Base-by-base conservation (phyloP, 2,797 vertebrate genomes). In the Parauchenoglanis punctatus region DNA sequence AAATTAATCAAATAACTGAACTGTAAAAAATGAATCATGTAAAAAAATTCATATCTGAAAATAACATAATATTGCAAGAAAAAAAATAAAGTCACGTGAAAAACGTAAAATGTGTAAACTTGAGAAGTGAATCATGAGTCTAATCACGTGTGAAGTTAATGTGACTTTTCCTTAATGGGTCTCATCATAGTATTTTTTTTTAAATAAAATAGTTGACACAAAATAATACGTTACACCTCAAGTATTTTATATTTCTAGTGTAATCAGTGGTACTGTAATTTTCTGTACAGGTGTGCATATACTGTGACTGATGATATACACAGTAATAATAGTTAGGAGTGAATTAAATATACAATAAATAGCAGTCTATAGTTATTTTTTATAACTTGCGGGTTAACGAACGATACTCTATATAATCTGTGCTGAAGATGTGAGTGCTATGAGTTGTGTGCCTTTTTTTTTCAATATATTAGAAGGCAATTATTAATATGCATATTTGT, bases 361-460 rank as follows among this genome's bases (percentile, higher is more conserved):
- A 49, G 3, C 15, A 61, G 70, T n/a, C 40, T 85, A 61, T 11
- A 23, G 1, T 23, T 52, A 13, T 52, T 49, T 35, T 68, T 35
- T 68, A 68, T 54, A 23, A 54, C 13, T 44, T 65, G 11, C 61
- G 2, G 63, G 17, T 83, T 83, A 4, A 46, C 20, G 23, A 81
- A 46, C 20, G 2, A 59, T 25, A 56, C 35, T 23, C 12, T 65
- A 12, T 77, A 40, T 77, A 54, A 78, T 67, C 70, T 77, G 89
- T 92, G 90, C 90, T 89, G 91, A 94, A 92, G 92, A 92, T 90
- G 92, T 90, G 91, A 91, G 78, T 83, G 92, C 91, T 92, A 94
- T 93, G 93, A 94, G 89, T 93, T 91, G 91, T 94, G 94, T 94
- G 93, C 94, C 93, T 94, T 94, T 89, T 94, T 94, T 78, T 25